Evolutionary conservation across 2,797 vertebrate species (phyloP), one percentile per base, ranked within the genome.

Genomic region (Coregonus sp.): DNA sequence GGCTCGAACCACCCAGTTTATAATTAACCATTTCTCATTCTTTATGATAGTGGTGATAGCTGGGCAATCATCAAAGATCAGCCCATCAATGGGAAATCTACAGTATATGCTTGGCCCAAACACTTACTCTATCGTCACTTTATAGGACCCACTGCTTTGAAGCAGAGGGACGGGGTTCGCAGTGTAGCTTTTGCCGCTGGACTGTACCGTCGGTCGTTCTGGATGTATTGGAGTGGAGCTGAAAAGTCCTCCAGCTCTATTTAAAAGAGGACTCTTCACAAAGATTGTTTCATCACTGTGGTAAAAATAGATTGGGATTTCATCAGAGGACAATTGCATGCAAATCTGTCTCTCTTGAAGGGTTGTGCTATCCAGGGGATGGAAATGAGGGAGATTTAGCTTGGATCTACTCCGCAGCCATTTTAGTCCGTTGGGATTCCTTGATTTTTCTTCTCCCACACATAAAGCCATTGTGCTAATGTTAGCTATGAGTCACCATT

Each of bases 291-390:
- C 80, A 84, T 84, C 84, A 80, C 70, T 9, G 71, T 80, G 74
- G 76, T 85, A 84, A 88, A 87, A 90, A 89, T 90, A 92, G 84
- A 87, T 89, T 79, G 82, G 76, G 75, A 88, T 89, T 89, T 85
- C 88, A 89, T 93, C 86, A 91, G 89, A 81, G 77, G 82, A 87
- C 81, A 86, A 85, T 82, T 86, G 86, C 83, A 87, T 82, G 88
- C 84, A 90, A 90, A 92, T 90, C 86, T 84, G 81, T 88, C 85
- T 81, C 86, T 85, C 83, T 88, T 89, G 81, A 92, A 89, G 86
- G 86, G 84, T 81, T 75, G 63, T 83, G 70, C 84, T 79, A 82
- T 83, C 85, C 84, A 70, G 68, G 87, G 89, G 90, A 91, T 20
- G 4, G 78, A 84, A 84, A 77, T 81, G 72, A 88, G 74, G 71